Evolutionary conservation across 92 coral and sea anemone genomes (phyloP), one percentile per base, ranked within the genome.

Genomic region (Scolanthus callimorphus): DNA sequence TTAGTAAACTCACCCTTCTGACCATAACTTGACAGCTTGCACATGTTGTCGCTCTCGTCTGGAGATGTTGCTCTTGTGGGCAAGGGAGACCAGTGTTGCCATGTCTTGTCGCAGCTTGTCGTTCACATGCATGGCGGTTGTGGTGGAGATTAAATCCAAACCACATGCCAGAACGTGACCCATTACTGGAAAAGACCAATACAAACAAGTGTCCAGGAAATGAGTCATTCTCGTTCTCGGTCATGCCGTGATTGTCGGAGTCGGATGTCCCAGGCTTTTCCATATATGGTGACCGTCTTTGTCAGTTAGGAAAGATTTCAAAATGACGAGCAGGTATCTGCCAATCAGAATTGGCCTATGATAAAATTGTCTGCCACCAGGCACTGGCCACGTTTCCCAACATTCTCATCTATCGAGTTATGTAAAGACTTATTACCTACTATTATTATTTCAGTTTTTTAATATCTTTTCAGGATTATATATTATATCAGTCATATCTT

Each of bases 1-100:
- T n/a, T n/a, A n/a, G n/a, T n/a, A n/a, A n/a, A n/a, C 69, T 26
- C 70, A 91, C 97, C 97, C 97, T 20, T 86, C 73, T 0, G 87
- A 77, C 80, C 91, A 91, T 27, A 75, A 77, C 55, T 83, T 80
- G 17, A 82, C 82, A 45, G 95, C 97, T 20, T 65, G 51, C 12
- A 79, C 97, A 58, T 91, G 95, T 46, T 59, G 79, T 47, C 60
- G 78, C 66, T 91, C 97, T 29, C 87, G 76, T 8, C 51, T 67
- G 15, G 95, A 78, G 55, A 91, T 71, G 49, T 77, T 51, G 38
- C 80, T 68, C 39, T 63, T 87, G 4, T 77, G 80, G 20, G 79
- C 95, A 49, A 91, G 67, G 34, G 59, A 25, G 31, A 64, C 58
- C 58, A 90, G 55, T 2, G 43, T 27, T 9, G 77, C 80, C 50